A percentile compares a stretch with the other conserved stretches of the same genome.
Evolutionary conservation across 2,797 vertebrate genomes (phyloP).

Genomic region (Melanotaenia boesemani): DNA sequence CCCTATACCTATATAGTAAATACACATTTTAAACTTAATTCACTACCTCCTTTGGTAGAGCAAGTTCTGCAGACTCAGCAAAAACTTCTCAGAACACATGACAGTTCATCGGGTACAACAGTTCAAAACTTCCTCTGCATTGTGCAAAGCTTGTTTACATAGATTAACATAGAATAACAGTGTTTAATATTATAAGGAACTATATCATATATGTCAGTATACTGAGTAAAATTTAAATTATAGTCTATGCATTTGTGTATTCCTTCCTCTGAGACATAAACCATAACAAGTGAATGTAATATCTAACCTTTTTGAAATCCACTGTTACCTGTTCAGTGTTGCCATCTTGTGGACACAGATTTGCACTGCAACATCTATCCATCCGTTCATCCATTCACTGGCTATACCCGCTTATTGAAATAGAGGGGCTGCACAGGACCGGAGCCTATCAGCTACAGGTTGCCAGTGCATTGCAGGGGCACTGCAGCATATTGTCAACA

Average conservation of each 20-base stretch:
- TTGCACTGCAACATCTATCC: conserved; percentile 11
- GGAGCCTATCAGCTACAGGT: not conserved
- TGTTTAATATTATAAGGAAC: not conserved
- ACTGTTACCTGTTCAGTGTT: conserved; percentile 29
- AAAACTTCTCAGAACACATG: conserved; percentile 67
- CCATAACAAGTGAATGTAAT: not conserved
- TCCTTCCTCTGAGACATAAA: not conserved
- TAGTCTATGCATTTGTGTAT: not conserved
- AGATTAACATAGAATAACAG: not conserved
- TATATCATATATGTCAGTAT: not conserved
- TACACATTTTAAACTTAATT: conserved; percentile 20
- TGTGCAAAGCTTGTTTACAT: conserved; percentile 43
- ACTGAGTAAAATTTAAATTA: not conserved
- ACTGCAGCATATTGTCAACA: not conserved
- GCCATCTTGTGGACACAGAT: conserved; percentile 68
- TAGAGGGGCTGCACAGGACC: not conserved
- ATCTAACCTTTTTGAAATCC: not conserved
- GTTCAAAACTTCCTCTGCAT: conserved; percentile 61
- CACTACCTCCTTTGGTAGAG: conserved; percentile 56
- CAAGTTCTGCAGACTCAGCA: conserved; percentile 70
- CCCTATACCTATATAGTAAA: not conserved
- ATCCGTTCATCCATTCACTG: too few relatives aligned
- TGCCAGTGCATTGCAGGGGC: too few relatives aligned
- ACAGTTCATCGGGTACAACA: conserved; percentile 54
- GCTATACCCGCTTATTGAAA: too few relatives aligned